Percentiles rank a stretch among this genome's conserved stretches.
phyloP scores from a whole-genome alignment of 2,113 vertebrate species.

The Rallus limicola region DNA sequence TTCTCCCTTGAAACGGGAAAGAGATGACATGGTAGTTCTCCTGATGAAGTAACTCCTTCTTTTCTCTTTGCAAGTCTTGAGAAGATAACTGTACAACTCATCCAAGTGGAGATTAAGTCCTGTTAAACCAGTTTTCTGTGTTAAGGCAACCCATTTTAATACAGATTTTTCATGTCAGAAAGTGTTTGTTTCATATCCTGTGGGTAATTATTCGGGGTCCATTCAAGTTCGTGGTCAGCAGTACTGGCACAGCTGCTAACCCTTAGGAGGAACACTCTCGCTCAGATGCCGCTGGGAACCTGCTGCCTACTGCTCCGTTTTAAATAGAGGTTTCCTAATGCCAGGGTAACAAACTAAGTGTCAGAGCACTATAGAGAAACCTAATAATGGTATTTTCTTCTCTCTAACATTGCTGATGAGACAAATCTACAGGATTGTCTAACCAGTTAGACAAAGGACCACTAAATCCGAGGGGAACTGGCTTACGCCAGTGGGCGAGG shows the following conservation, averaged over 20 bases:
- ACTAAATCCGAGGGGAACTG: background rate
- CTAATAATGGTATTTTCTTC: background rate
- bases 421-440: background rate
- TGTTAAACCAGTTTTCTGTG: background rate
- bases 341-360: background rate
- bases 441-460: background rate
- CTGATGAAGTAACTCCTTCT: background rate
- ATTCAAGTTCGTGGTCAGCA: background rate
- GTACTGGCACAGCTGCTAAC: background rate
- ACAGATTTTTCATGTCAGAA: background rate
- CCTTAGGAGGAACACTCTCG: background rate
- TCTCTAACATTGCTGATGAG: background rate
- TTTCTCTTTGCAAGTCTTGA: background rate
- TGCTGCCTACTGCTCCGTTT: background rate
- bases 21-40: background rate
- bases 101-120: background rate
- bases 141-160: background rate
- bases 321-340: background rate
- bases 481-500: background rate
- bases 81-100: background rate
- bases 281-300: background rate
- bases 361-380: background rate
- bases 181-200: background rate
- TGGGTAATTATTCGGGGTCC: background rate
- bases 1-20: background rate